Percentiles rank a stretch among this genome's conserved stretches.
Conservation (phyloP, 2,113 vertebrate species). For the Plecturocebus donacophilus region DNA sequence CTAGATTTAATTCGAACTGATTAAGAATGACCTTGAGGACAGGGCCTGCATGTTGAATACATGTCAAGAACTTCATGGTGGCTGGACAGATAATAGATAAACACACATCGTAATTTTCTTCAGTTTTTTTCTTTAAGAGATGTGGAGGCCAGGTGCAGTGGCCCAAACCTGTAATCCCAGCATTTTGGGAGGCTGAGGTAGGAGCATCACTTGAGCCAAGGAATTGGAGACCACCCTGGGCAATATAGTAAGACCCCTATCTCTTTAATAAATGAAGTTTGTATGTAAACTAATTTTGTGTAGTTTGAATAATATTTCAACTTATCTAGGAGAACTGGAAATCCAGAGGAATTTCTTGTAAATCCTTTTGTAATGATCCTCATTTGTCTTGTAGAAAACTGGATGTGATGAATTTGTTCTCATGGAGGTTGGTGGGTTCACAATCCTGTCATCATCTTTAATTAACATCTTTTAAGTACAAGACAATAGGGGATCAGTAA, state of each 20-base stretch:
- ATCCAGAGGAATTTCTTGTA: not conserved
- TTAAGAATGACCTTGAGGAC: slow-evolving; percentile 27
- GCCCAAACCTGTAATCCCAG: no score
- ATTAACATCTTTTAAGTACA: not conserved
- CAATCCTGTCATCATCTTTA: slow-evolving; percentile 1
- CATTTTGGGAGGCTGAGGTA: no score
- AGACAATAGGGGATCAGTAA: not conserved
- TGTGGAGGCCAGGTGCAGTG: not conserved
- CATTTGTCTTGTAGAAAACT: slow-evolving; percentile 39
- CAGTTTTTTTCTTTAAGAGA: not conserved
- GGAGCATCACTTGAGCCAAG: no score
- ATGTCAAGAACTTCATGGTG: slow-evolving; percentile 5
- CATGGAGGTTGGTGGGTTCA: not conserved
- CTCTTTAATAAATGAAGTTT: no score
- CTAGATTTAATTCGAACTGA: slow-evolving; percentile 51
- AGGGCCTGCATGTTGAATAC: not conserved
- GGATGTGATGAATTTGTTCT: not conserved
- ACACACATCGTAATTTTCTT: not conserved
- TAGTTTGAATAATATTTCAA: slow-evolving; percentile 42
- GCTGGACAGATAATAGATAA: not conserved
- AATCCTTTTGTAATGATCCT: slow-evolving; percentile 29
- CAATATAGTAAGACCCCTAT: no score
- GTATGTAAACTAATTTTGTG: slow-evolving; percentile 10
- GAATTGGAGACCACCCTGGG: no score
- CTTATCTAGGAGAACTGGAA: slow-evolving; percentile 20